Evolutionary conservation across 2,113 vertebrate genomes (phyloP), one percentile per base, ranked within the genome.

Genomic region (Labeo rohita): DNA sequence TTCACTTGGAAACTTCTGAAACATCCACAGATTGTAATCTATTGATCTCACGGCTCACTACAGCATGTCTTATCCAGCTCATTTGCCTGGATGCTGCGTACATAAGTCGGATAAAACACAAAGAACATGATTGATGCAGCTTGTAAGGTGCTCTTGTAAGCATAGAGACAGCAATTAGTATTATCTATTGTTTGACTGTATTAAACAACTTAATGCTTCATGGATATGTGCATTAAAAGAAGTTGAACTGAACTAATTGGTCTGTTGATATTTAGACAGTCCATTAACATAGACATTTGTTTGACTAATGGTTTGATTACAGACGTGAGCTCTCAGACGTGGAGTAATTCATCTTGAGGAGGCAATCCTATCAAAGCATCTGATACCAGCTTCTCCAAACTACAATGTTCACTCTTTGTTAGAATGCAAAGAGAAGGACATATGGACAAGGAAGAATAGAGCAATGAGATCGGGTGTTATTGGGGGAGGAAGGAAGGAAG

Each of bases 401-500:
- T 68, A 66, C 43, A n/a, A 21, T 68, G 63, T 80, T 80, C 12
- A 11, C 59, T 50, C 75, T 85, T 75, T 68, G 75, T 79, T 52
- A 45, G 49, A 12, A 80, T 47, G 76, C n/a, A 65, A 28, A 43
- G 47, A 54, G 85, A 59, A 70, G 50, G 49, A 18, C 8, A 12
- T 16, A n/a, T 52, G 9, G 83, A 79, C 54, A 76, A 61, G 34
- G 43, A 81, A 70, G 76, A 72, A 77, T 8, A 52, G 78, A 72
- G 54, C 23, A 66, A 82, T 70, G 49, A 80, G 72, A 85, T 89
- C 84, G 6, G 74, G 86, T 87, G 82, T 72, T 79, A 61, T 39
- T 87, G 76, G 45, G 65, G 83, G 63, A 84, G 84, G 86, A 87
- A 89, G 88, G 89, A 91, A 86, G 89, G 75, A 80, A 7, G 61